Evolutionary conservation across 2,888 invertebrate genomes (phyloP), one percentile per base, ranked within the genome.

Genomic region (Drepanosiphum platanoidis): DNA sequence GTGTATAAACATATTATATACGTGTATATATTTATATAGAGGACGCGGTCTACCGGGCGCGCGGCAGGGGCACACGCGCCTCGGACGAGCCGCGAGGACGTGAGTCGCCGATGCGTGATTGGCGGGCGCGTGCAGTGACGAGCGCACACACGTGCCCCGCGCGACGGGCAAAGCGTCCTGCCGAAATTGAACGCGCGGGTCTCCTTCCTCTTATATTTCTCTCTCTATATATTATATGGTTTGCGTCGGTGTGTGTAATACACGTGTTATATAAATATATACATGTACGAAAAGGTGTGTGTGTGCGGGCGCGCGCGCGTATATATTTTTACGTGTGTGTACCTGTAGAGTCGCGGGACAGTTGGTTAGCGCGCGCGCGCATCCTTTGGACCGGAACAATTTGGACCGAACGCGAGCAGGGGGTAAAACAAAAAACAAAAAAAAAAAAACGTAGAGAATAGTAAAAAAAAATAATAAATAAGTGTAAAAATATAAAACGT

Each of bases 341-440:
- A 83, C 82, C 71, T 82, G 72, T 82, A 61, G 70, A 36, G 70
- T 22, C 18, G 27, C 71, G 39, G 75, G 83, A 84, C 83, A 84
- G 75, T 75, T 84, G 83, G 83, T 52, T 84, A 84, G 83, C 83
- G 83, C 83, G 79, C 83, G 79, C 79, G 75, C 52, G 68, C 74
- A 32, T 84, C 75, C 75, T 84, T 75, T 84, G 83, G 75, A 84
- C 83, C 83, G 83, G 83, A 84, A 84, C 83, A 84, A 75, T 75
- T 75, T 66, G 75, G 75, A 68, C 66, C 83, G 52, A 80, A 80
- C 70, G 27, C 42, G 74, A 68, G 83, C 46, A 75, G 83, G 83
- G 83, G 75, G 66, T 83, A 83, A 75, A 52, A 75, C 46, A 74
- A 82, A 72, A 75, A 52, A 75, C 46, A 74, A 82, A 72, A n/a